These are phyloP conservation scores for Tortrix viridana DNA, from an alignment of 2,888 invertebrate genomes.

Conservation along the genomic window DNA sequence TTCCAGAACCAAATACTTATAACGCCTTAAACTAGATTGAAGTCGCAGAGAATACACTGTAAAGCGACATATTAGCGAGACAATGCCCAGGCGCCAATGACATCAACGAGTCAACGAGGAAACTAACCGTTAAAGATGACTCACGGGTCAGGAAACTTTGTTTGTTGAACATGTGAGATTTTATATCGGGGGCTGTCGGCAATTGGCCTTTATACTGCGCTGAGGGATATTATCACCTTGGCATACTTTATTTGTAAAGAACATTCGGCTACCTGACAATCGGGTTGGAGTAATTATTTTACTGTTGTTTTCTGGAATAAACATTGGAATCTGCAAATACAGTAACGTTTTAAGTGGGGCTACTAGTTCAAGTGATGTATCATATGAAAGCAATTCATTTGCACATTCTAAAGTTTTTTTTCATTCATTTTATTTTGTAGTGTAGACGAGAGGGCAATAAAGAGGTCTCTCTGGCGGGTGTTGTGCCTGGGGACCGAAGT, in stretches of 20 bases:
- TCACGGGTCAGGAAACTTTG: constrained; percentile 40
- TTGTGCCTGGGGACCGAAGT: too few species aligned
- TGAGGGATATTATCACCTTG: not conserved
- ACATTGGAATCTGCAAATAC: too few species aligned
- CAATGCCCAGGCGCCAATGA: constrained; percentile 17
- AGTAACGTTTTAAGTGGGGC: too few species aligned
- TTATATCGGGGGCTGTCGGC: constrained; percentile 14
- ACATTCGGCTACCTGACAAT: too few species aligned
- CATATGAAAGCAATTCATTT: too few species aligned
- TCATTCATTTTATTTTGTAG: too few species aligned
- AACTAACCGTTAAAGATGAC: constrained; percentile 31
- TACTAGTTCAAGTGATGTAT: too few species aligned
- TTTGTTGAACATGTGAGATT: constrained; percentile 33
- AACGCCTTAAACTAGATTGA: not conserved
- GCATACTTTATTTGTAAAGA: not conserved
- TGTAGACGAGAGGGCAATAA: too few species aligned
- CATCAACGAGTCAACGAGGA: constrained; percentile 36
- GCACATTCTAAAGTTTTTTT: too few species aligned
- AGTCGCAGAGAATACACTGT: constrained; percentile 1
- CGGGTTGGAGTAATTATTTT: too few species aligned
- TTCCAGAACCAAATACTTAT: not conserved
- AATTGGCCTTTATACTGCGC: not conserved
- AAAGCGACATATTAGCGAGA: constrained; percentile 13
- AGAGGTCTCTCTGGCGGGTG: too few species aligned
- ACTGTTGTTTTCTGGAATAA: too few species aligned